Percentiles rank a stretch among this genome's conserved stretches.
phyloP scores from a whole-genome alignment of 2,888 invertebrate species.

The Morpho deidamia region DNA sequence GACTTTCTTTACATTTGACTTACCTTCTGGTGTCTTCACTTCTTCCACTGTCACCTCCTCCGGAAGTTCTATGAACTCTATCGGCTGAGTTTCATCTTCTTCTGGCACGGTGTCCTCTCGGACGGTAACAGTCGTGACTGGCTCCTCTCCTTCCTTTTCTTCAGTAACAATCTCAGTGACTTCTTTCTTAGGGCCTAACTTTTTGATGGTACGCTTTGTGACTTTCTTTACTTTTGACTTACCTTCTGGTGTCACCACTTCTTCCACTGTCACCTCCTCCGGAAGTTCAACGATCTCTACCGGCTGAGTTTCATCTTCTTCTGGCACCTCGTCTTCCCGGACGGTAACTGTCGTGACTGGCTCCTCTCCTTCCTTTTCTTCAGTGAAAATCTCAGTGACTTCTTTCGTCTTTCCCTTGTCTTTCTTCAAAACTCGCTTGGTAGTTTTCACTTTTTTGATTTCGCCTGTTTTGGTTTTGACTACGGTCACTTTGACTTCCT shows the following conservation, averaged over 20 bases:
- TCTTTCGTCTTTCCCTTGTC: background rate
- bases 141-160: constrained; percentile 21
- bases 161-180: constrained; percentile 30
- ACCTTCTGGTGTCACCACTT: constrained; percentile 31
- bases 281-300: constrained; percentile 34
- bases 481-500: constrained; percentile 18
- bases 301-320: constrained; percentile 36
- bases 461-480: constrained; percentile 9
- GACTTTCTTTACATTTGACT: constrained; percentile 32
- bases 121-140: constrained; percentile 30
- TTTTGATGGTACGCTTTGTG: constrained; percentile 24
- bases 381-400: background rate
- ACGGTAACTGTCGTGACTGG: constrained; percentile 30
- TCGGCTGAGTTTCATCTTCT: constrained; percentile 36
- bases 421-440: background rate
- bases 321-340: constrained; percentile 6
- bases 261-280: constrained; percentile 21
- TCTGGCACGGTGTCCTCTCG: constrained; percentile 8
- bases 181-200: constrained; percentile 17
- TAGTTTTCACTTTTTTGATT: background rate
- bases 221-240: constrained; percentile 35
- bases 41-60: constrained; percentile 23
- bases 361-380: constrained; percentile 20
- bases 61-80: constrained; percentile 33
- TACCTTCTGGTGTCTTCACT: constrained; percentile 34